Percentiles rank a stretch among this genome's conserved stretches.
Evolutionary conservation across 2,888 invertebrate species (phyloP).

Genomic region (Dyspetes luteomarginatus): DNA sequence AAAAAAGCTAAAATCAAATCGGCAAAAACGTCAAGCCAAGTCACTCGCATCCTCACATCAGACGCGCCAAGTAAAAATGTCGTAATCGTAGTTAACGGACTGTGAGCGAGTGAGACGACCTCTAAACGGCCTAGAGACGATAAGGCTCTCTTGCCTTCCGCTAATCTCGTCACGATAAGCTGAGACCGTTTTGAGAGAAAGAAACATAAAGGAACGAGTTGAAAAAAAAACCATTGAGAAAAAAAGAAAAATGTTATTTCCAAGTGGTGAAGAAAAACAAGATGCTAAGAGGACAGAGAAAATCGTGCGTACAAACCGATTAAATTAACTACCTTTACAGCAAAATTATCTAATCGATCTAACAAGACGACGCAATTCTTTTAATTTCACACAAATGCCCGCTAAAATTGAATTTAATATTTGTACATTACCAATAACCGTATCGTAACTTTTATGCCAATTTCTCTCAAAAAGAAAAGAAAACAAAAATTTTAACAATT

Average conservation of each 20-base stretch:
- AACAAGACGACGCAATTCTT: not conserved
- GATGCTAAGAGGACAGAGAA: slow-evolving; percentile 13
- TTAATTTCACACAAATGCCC: not conserved
- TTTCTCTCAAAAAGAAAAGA: not conserved
- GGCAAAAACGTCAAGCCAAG: slow-evolving; percentile 27
- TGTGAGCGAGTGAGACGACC: slow-evolving; percentile 71
- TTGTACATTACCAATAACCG: not conserved
- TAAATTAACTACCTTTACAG: slow-evolving; percentile 22
- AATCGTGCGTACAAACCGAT: slow-evolving; percentile 22
- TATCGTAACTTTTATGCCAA: slow-evolving; percentile 2
- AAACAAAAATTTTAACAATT: slow-evolving; percentile 2
- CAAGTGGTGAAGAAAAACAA: slow-evolving; percentile 24
- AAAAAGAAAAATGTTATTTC: slow-evolving; percentile 14
- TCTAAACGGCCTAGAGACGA: slow-evolving; percentile 80
- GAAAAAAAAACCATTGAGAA: slow-evolving; percentile 46
- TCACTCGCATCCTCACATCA: slow-evolving; percentile 17
- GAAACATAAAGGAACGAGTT: slow-evolving; percentile 34
- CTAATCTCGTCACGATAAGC: slow-evolving; percentile 75
- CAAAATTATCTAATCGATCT: slow-evolving; percentile 28
- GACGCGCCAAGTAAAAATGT: slow-evolving; percentile 66
- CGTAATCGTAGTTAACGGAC: slow-evolving; percentile 72
- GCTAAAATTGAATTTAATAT: not conserved
- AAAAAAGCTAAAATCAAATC: not conserved
- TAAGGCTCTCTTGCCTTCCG: slow-evolving; percentile 64
- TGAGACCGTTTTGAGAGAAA: slow-evolving; percentile 54